Evolutionary conservation across 2,888 invertebrate genomes (phyloP), one percentile per base, ranked within the genome.

Genomic region (Platycnemis pennipes): DNA sequence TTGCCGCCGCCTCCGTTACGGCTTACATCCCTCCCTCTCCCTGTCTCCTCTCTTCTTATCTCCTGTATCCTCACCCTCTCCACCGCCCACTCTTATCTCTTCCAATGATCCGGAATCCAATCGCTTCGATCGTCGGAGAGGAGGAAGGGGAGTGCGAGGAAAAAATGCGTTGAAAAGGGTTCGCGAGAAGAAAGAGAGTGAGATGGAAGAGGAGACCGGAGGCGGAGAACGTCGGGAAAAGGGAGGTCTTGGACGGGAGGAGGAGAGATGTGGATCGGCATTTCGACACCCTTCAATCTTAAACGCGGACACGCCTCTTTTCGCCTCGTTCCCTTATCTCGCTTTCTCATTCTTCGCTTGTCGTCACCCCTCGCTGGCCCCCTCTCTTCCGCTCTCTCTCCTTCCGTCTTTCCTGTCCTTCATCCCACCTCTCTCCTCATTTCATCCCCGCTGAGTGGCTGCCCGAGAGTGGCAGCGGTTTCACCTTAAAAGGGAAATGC

Each of bases 231-330:
- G 49, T 37, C 4, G 37, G 77, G 77, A 37, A 49, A 49, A 16
- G 49, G 49, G 49, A 2, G 49, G 49, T 19, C 19, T 11, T 49
- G 45, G 88, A 88, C 19, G 88, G 49, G 31, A 46, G 42, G 88
- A 88, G 49, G 49, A 46, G 31, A 88, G 49, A 46, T 31, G 49
- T 8, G 16, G 49, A 31, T n/a, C 31, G 46, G 46, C 63, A 91
- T 91, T 91, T 91, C 91, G 91, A 91, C 91, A 91, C 91, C 91
- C 91, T 91, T 91, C 91, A 91, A 91, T 91, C 91, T 91, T 44
- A 91, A 91, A 91, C 63, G 63, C 63, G 63, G 37, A 63, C 91
- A 63, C 91, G 26, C 44, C 56, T 53, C 53, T 53, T 53, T 89
- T 53, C 42, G 31, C 53, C 45, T 44, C 44, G n/a, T 77, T 44